A percentile compares a stretch with the other conserved stretches of the same genome.
Conservation (phyloP, 2,113 vertebrate species). For the Leucosticte australis region DNA sequence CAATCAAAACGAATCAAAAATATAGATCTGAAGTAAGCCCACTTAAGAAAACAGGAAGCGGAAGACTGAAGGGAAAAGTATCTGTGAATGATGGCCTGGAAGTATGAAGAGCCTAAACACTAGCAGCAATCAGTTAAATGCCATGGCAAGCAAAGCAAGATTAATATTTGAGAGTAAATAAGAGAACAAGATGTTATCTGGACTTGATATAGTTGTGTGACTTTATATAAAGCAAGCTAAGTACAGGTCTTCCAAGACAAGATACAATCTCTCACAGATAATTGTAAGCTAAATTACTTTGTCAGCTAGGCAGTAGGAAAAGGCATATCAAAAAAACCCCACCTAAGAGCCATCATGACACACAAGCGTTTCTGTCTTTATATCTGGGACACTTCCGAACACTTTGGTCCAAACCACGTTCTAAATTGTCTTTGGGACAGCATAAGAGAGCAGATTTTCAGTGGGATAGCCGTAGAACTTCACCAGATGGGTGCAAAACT, state of each 20-base stretch:
- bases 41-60: background rate
- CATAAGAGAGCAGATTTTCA: background rate
- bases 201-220: background rate
- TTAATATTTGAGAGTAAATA: background rate
- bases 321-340: accelerated
- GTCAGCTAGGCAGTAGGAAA: background rate
- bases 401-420: background rate
- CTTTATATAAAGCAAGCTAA: background rate
- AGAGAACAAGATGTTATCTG: background rate
- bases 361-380: background rate
- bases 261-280: background rate
- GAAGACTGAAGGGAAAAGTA: background rate
- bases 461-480: accelerated
- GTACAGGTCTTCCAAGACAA: background rate
- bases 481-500: background rate
- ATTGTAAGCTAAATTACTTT: background rate
- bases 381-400: background rate
- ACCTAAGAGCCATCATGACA: background rate
- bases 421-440: background rate
- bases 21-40: background rate
- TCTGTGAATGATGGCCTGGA: background rate
- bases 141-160: background rate
- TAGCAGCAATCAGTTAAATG: background rate
- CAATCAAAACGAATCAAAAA: background rate
- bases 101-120: background rate